phyloP scores from a whole-genome alignment of 2,888 invertebrate genomes.

The Hirtodrosophila histrioides region DNA sequence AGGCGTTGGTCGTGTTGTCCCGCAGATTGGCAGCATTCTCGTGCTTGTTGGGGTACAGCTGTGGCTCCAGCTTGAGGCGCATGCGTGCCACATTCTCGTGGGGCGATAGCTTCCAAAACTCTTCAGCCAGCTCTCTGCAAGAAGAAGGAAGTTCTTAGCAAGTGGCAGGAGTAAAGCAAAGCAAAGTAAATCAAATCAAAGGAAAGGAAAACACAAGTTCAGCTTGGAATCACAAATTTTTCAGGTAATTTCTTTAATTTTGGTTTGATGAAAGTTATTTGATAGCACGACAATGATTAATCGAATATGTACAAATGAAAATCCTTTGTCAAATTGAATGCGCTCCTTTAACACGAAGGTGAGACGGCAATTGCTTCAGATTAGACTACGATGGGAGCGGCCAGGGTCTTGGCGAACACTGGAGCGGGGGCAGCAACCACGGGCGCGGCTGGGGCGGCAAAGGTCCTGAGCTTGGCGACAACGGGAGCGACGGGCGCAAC shows the following conservation, averaged over 20 bases:
- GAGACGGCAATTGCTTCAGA: constrained; percentile 12
- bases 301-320: constrained; percentile 83
- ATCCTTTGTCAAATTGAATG: constrained; percentile 77
- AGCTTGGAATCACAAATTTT: constrained; percentile 46
- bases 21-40: constrained; percentile 86
- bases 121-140: constrained; percentile 83
- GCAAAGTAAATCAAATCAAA: too few relatives aligned
- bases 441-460: constrained; percentile 60
- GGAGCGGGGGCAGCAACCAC: constrained; percentile 72
- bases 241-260: constrained; percentile 50
- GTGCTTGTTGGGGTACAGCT: constrained; percentile 86
- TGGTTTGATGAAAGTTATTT: constrained; percentile 80
- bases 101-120: constrained; percentile 87
- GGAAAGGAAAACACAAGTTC: too few relatives aligned
- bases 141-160: background rate
- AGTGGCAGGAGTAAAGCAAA: too few relatives aligned
- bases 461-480: constrained; percentile 63
- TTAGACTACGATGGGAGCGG: constrained; percentile 80
- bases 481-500: constrained; percentile 69
- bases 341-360: constrained; percentile 33
- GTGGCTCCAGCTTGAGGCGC: constrained; percentile 87
- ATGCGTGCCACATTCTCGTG: constrained; percentile 87
- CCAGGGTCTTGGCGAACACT: constrained; percentile 76
- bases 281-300: constrained; percentile 81
- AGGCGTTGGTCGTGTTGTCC: constrained; percentile 85